Evolutionary conservation across 1,140 invertebrate genomes (phyloP), one percentile per base, ranked within the genome.

Genomic region (Pteromalus puparum): DNA sequence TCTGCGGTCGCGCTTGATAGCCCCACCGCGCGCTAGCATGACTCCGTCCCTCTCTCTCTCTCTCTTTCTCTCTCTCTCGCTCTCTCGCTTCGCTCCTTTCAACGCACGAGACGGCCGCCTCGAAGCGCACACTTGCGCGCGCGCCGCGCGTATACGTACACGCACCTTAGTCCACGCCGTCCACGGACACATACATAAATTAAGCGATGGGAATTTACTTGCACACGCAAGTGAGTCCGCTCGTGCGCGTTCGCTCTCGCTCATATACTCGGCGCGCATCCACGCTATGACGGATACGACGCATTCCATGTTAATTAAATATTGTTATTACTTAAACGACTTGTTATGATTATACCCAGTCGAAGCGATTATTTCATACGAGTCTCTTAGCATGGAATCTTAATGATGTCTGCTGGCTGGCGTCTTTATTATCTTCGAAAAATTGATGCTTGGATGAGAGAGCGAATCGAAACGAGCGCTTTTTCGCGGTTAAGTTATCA

Each of bases 1-100:
- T 93, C 90, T 90, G 91, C 88, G 90, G 91, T 92, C 91, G 90
- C 91, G 90, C 88, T 92, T 91, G 90, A 92, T 91, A 91, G 89
- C 89, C 86, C 88, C 87, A 87, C 89, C 87, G 70, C 86, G 86
- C 86, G 87, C 86, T 86, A 7, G 24, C 26, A 42, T 42, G 24
- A n/a, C 48, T 38, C 18, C 24, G 70, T 53, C 70, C 34, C 78
- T 21, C 26, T 46, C 48, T 80, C n/a, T 26, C 26, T 79, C 9
- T 79, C 18, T 53, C 48, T 28, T 15, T 53, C 46, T 26, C 18
- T 4, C 30, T 42, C 1, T 21, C 18, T 24, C 15, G 12, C n/a
- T 53, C 15, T 65, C 26, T 34, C 76, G 30, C 46, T 4, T 78
- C 30, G 83, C 88, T 86, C 86, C 24, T 88, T 86, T 83, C n/a